Conservation (phyloP, 2,888 invertebrate genomes). For the Adelognathus sp. region DNA sequence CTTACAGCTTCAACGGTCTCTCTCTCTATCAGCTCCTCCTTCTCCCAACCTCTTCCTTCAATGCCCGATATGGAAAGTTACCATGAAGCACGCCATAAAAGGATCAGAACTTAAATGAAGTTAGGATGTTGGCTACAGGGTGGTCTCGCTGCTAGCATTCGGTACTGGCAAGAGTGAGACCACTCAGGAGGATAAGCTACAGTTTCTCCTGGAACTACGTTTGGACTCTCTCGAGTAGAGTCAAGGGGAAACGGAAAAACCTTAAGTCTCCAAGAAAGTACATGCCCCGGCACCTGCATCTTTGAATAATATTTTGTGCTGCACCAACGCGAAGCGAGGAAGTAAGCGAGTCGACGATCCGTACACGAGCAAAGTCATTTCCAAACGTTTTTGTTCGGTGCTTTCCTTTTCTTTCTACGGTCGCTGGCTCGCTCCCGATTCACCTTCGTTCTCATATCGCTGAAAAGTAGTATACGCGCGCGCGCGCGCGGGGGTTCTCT, state of each 20-base stretch:
- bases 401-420: neutral
- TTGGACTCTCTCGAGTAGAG: constrained; percentile 1
- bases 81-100: constrained; percentile 67
- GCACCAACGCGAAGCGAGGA: constrained; percentile 47
- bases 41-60: constrained; percentile 52
- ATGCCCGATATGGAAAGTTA: constrained; percentile 73
- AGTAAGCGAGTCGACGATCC: neutral
- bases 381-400: constrained; percentile 19
- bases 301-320: constrained; percentile 70
- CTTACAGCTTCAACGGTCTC: neutral
- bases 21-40: neutral
- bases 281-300: constrained; percentile 22
- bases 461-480: neutral
- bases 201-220: constrained; percentile 15
- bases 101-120: constrained; percentile 76
- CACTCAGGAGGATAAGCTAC: constrained; percentile 34
- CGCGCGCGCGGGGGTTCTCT: neutral
- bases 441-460: constrained; percentile 19
- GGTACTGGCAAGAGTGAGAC: constrained; percentile 14
- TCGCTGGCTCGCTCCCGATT: constrained; percentile 52
- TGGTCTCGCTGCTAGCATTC: constrained; percentile 52
- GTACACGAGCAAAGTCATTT: constrained; percentile 22
- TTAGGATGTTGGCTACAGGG: constrained; percentile 62
- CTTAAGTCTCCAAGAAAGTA: constrained; percentile 24
- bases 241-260: constrained; percentile 40